A percentile compares a stretch with the other conserved stretches of the same genome.
These are phyloP conservation scores for Coelopa pilipes DNA, from an alignment of 2,888 invertebrate species.

Conservation along the genomic window DNA sequence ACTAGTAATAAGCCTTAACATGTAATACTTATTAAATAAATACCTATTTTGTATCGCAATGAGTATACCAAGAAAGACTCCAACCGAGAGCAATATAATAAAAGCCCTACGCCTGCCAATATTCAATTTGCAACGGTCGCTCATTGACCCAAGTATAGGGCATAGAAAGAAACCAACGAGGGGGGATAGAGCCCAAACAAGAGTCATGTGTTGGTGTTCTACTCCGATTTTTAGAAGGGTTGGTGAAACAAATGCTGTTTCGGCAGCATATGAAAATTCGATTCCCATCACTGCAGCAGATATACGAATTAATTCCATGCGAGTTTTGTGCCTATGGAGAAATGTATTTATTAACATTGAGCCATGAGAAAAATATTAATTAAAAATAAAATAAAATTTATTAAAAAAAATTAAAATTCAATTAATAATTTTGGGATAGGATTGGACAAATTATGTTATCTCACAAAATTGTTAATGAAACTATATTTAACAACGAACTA, in stretches of 20 bases:
- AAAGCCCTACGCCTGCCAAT: constrained; percentile 92
- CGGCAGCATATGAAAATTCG: constrained; percentile 96
- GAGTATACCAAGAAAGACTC: constrained; percentile 83
- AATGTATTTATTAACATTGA: neutral
- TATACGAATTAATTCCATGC: constrained; percentile 83
- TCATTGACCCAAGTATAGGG: constrained; percentile 89
- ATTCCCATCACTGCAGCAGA: constrained; percentile 97
- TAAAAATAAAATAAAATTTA: no score
- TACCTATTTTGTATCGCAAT: neutral
- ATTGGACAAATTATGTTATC: no score
- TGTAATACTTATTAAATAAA: neutral
- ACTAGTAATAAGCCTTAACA: constrained; percentile 70
- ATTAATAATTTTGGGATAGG: no score
- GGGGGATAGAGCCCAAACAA: constrained; percentile 95
- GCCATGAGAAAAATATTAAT: no score
- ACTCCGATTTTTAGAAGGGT: constrained; percentile 93
- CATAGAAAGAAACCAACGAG: constrained; percentile 94
- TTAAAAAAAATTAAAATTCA: no score
- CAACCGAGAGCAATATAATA: constrained; percentile 87
- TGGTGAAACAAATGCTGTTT: constrained; percentile 96
- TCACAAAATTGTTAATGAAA: no score
- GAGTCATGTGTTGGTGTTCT: constrained; percentile 91
- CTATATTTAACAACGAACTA: no score
- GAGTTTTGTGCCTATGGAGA: constrained; percentile 76
- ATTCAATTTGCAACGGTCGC: constrained; percentile 85